Evolutionary conservation across 2,797 vertebrate species (phyloP), one percentile per base, ranked within the genome.

Genomic region (Muscicapa comitata): DNA sequence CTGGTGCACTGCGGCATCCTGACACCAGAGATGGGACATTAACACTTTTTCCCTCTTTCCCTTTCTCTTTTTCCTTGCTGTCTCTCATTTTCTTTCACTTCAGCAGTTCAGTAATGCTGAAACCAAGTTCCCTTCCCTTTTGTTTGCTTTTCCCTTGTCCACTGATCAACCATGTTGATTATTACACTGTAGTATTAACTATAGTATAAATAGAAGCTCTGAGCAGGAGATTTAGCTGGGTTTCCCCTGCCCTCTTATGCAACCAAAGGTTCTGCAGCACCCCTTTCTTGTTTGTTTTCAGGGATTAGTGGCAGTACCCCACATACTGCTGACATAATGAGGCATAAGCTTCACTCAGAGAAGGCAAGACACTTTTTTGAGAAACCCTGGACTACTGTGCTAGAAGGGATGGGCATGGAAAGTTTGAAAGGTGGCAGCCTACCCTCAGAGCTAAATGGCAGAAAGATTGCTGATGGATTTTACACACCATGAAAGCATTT

Each of bases 221-320:
- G 91, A 93, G 76, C 68, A 86, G 90, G 79, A 90, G 75, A 19
- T 86, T 71, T 78, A 75, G 71, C 79, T 85, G 62, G 53, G 61
- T 93, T 93, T 95, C 90, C 88, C 81, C 79, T 94, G 76, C 65
- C 88, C 79, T 92, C 33, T 96, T 83, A 91, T 26, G 73, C 85
- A 92, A 88, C 47, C 2, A 0, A 67, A 83, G 42, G 85, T 81
- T 94, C 81, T 91, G 86, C 67, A 94, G 86, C 14, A 54, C 62
- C 62, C 54, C 42, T 63, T 95, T 88, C 86, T 75, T 94, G 86
- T 94, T 94, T 96, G 50, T 93, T 94, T 95, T 95, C 84, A 43
- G 76, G 74, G 84, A 94, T 96, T 94, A 97, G 86, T 70, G 67
- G 91, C 61, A 88, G 67, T 95, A 95, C 94, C 94, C 73, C 92